Percentiles rank a stretch among this genome's conserved stretches.
Evolutionary conservation across 2,113 vertebrate species (phyloP).

Genomic region (Galbula dea): DNA sequence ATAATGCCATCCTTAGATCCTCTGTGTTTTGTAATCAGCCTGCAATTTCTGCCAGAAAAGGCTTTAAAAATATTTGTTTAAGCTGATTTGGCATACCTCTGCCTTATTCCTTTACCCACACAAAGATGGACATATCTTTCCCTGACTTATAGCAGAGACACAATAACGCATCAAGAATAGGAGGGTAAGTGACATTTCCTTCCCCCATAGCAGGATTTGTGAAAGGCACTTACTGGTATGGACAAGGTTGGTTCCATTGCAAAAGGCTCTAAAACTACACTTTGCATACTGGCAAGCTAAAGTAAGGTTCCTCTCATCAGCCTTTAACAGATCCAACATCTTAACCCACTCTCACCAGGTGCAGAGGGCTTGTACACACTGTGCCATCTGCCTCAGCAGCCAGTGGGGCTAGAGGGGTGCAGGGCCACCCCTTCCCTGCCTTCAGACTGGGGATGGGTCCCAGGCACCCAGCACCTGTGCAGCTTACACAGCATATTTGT

Average conservation of each 20-base stretch:
- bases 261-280: background rate
- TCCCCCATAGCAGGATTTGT: background rate
- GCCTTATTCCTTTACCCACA: background rate
- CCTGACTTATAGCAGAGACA: background rate
- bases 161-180: background rate
- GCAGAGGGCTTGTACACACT: background rate
- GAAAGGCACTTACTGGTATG: background rate
- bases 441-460: background rate
- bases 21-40: background rate
- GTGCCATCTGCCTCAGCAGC: background rate
- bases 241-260: background rate
- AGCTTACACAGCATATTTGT: accelerated
- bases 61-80: slow-evolving; percentile 1
- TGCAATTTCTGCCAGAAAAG: background rate
- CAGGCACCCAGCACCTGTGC: background rate
- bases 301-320: background rate
- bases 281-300: background rate
- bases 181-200: background rate
- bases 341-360: accelerated
- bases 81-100: background rate
- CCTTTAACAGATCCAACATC: background rate
- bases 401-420: background rate
- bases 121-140: background rate
- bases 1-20: background rate
- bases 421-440: background rate